Conservation (phyloP, 2,797 vertebrate species). For the Sebastes itinus region DNA sequence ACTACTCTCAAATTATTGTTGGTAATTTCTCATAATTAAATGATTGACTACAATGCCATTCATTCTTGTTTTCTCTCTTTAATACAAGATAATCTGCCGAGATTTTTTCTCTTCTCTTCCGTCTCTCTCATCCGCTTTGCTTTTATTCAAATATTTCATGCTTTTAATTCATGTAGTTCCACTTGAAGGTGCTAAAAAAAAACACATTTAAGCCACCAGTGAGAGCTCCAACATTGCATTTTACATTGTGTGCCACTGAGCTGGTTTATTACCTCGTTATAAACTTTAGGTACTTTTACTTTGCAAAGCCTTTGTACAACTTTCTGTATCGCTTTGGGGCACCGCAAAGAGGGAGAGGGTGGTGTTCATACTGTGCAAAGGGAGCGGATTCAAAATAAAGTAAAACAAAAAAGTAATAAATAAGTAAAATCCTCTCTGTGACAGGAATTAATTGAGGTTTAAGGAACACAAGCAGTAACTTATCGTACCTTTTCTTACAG, state of each 20-base stretch:
- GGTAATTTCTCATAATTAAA: background rate
- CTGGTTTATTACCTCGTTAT: background rate
- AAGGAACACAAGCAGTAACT: background rate
- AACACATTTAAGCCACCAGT: background rate
- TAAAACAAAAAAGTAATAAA: background rate
- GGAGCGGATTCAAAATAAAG: background rate
- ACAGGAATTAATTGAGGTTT: background rate
- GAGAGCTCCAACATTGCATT: background rate
- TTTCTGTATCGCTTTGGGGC: background rate
- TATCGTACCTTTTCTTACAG: conserved; percentile 64
- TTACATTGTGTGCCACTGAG: background rate
- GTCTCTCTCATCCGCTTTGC: background rate
- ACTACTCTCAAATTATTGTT: background rate
- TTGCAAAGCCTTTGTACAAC: background rate
- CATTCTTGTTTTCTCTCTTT: background rate
- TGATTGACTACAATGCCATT: background rate
- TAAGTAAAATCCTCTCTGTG: background rate
- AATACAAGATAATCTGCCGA: background rate
- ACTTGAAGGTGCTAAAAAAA: background rate
- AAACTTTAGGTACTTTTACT: background rate
- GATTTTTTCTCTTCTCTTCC: background rate
- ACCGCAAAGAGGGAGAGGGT: background rate
- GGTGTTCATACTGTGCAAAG: background rate
- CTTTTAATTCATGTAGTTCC: background rate
- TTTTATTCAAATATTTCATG: background rate